Conservation (phyloP, 2,113 vertebrate genomes). For the Centropristis striata region DNA sequence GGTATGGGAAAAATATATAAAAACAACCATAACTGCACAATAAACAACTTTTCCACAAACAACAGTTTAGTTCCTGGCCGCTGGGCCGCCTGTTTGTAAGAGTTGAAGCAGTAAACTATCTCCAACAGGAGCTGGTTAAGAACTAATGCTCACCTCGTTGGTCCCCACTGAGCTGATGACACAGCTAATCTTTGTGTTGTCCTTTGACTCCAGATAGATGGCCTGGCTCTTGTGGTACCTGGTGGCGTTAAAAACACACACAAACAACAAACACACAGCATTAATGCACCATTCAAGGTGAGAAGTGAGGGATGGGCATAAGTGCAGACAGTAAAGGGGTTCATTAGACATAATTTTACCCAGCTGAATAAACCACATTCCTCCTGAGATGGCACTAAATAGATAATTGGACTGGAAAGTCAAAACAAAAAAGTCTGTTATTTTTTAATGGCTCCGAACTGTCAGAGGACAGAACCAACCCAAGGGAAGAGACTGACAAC, state of each 20-base stretch:
- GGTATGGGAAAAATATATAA: too few relatives aligned
- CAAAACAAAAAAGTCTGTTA: slow-evolving; percentile 55
- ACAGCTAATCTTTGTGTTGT: slow-evolving; percentile 98
- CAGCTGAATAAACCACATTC: slow-evolving; percentile 30
- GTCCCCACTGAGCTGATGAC: slow-evolving; percentile 98
- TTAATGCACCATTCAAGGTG: slow-evolving; percentile 1
- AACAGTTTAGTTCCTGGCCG: too few relatives aligned
- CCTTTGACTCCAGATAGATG: slow-evolving; percentile 98
- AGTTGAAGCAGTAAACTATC: background rate
- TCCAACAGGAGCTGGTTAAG: background rate
- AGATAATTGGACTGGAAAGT: slow-evolving; percentile 66
- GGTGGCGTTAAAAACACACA: slow-evolving; percentile 32
- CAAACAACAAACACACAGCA: background rate
- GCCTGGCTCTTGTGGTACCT: slow-evolving; percentile 99
- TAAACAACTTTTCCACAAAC: too few relatives aligned
- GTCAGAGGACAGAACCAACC: slow-evolving; percentile 49
- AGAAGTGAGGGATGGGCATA: background rate
- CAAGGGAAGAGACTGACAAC: slow-evolving; percentile 41
- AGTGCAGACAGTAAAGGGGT: slow-evolving; percentile 15
- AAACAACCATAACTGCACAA: too few relatives aligned
- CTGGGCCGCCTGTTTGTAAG: too few relatives aligned
- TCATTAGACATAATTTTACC: slow-evolving; percentile 42
- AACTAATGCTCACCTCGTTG: slow-evolving; percentile 89
- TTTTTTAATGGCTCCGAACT: slow-evolving; percentile 51
- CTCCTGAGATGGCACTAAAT: slow-evolving; percentile 48